Evolutionary conservation across 2,113 vertebrate genomes (phyloP).

Genomic region (Etheostoma spectabile): DNA sequence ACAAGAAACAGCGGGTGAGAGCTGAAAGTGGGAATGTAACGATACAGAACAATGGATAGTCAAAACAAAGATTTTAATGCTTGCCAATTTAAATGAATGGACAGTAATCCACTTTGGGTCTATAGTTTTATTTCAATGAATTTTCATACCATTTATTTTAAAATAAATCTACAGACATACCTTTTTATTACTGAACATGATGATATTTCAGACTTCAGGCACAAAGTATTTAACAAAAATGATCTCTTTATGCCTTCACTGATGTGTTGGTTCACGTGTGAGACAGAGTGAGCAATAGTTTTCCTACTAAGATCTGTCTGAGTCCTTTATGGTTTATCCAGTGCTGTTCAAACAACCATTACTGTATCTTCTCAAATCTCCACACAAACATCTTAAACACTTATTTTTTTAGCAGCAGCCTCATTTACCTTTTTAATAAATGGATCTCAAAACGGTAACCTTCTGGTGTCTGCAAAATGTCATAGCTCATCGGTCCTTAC

Average conservation of each 20-base stretch:
- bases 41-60: background rate
- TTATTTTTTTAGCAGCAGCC: slow-evolving; percentile 19
- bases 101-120: background rate
- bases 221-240: slow-evolving; percentile 11
- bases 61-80: slow-evolving; percentile 5
- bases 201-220: background rate
- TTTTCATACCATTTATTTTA: background rate
- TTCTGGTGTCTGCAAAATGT: slow-evolving; percentile 8
- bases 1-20: background rate
- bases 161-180: slow-evolving; percentile 33
- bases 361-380: background rate
- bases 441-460: slow-evolving; percentile 12
- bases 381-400: slow-evolving; percentile 4
- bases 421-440: background rate
- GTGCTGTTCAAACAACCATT: slow-evolving; percentile 27
- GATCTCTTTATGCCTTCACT: background rate
- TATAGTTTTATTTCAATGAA: slow-evolving; percentile 34
- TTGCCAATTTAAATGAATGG: background rate
- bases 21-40: background rate
- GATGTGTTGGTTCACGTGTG: slow-evolving; percentile 21
- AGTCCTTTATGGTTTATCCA: slow-evolving; percentile 28
- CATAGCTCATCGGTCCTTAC: slow-evolving; percentile 68
- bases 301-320: slow-evolving; percentile 18
- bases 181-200: slow-evolving; percentile 9
- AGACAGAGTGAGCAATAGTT: background rate